Evolutionary conservation across 2,113 vertebrate species (phyloP).

Genomic region (Irena cyanogastra): DNA sequence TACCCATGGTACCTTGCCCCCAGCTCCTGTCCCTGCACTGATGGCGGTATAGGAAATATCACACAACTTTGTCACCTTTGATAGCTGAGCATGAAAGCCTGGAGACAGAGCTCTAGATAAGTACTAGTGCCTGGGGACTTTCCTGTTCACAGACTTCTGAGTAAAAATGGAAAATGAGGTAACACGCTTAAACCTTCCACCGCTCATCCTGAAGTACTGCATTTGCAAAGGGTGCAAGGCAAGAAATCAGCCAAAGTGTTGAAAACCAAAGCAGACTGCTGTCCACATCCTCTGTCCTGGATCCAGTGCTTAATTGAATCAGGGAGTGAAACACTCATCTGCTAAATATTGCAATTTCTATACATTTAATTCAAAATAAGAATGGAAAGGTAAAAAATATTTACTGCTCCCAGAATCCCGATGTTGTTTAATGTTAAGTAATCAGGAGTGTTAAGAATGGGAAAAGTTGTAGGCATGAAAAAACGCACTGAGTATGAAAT

Average conservation of each 20-base stretch:
- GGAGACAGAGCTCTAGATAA: background rate
- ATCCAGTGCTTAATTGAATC: background rate
- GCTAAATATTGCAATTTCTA: background rate
- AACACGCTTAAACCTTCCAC: background rate
- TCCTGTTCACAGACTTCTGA: background rate
- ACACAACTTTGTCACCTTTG: background rate
- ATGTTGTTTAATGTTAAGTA: background rate
- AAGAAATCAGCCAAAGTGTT: background rate
- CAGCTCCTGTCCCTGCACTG: accelerated
- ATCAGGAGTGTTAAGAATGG: background rate
- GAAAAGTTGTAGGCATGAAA: background rate
- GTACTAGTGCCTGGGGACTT: background rate
- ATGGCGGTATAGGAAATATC: background rate
- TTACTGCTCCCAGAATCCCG: background rate
- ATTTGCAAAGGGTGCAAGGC: background rate
- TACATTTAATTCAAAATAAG: background rate
- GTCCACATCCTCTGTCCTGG: background rate
- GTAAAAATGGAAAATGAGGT: background rate
- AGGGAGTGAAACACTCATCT: background rate
- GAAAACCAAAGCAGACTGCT: background rate
- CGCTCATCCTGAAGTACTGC: background rate
- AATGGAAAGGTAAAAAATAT: background rate
- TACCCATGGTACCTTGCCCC: accelerated
- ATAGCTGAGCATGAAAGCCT: background rate
- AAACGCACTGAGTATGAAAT: background rate